phyloP scores from a whole-genome alignment of 2,113 vertebrate genomes.

The Lamprotornis superbus region DNA sequence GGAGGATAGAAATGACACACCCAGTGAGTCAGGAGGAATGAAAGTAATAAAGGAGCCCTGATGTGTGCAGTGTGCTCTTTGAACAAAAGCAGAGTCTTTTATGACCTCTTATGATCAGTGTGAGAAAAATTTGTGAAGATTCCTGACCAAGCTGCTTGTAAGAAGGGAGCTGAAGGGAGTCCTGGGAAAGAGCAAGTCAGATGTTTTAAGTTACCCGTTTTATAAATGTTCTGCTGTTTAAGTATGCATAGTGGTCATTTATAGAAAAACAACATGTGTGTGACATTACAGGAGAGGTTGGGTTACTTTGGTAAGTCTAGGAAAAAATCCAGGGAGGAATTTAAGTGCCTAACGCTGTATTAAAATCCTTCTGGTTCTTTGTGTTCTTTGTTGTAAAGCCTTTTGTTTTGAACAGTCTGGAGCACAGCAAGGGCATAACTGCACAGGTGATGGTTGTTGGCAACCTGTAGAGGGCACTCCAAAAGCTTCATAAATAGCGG shows the following conservation, averaged over 20 bases:
- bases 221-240: background rate
- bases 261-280: background rate
- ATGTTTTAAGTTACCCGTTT: background rate
- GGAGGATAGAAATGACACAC: background rate
- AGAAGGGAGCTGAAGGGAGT: background rate
- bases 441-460: background rate
- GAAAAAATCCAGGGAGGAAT: background rate
- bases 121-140: background rate
- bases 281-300: background rate
- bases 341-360: background rate
- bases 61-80: background rate
- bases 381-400: background rate
- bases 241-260: background rate
- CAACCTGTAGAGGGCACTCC: slow-evolving; percentile 28
- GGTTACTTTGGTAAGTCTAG: background rate
- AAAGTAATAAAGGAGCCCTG: background rate
- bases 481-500: background rate
- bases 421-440: background rate
- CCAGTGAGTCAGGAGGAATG: background rate
- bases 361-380: background rate
- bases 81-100: background rate
- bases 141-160: background rate
- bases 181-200: background rate
- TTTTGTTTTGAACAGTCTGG: background rate
- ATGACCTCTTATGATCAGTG: background rate